Percentiles rank a stretch among this genome's conserved stretches.
Evolutionary conservation across 1,140 invertebrate species (phyloP).

Genomic region (Drosophila bipectinata): DNA sequence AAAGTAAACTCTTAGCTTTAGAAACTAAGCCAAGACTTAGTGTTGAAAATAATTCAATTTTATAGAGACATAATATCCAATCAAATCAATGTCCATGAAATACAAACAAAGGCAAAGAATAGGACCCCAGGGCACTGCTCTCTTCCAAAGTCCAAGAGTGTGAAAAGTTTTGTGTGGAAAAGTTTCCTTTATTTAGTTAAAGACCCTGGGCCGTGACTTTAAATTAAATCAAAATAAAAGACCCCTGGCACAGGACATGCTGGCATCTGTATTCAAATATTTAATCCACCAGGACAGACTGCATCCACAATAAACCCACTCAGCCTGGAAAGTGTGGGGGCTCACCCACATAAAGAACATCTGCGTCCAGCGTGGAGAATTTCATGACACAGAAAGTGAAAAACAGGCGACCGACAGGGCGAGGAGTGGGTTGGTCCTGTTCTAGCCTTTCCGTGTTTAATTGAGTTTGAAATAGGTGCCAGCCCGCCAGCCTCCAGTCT

Average conservation of each 20-base stretch:
- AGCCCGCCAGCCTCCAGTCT: slow-evolving; percentile 7
- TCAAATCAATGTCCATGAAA: not conserved
- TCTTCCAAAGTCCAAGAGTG: slow-evolving; percentile 11
- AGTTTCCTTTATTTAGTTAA: slow-evolving; percentile 43
- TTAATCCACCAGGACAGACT: slow-evolving; percentile 37
- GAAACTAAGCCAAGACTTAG: not conserved
- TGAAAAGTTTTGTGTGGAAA: slow-evolving; percentile 23
- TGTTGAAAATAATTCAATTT: not conserved
- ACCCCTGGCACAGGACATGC: slow-evolving; percentile 18
- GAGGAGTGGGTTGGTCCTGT: not conserved
- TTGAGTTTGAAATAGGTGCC: slow-evolving; percentile 80
- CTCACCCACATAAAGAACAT: slow-evolving; percentile 49
- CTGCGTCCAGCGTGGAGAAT: slow-evolving; percentile 48
- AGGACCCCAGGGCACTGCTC: not conserved
- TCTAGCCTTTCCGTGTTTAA: slow-evolving; percentile 66
- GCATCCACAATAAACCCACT: slow-evolving; percentile 28
- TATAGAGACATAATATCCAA: not conserved
- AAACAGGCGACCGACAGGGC: not conserved
- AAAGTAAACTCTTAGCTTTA: too few species aligned
- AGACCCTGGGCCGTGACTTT: slow-evolving; percentile 29
- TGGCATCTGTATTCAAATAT: slow-evolving; percentile 55
- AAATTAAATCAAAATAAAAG: slow-evolving; percentile 52
- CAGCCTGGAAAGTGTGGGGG: not conserved
- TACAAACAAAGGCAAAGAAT: not conserved
- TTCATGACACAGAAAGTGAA: slow-evolving; percentile 37